A percentile compares a stretch with the other conserved stretches of the same genome.
phyloP scores from a whole-genome alignment of 2,113 vertebrate species.

The Scytalopus superciliaris region DNA sequence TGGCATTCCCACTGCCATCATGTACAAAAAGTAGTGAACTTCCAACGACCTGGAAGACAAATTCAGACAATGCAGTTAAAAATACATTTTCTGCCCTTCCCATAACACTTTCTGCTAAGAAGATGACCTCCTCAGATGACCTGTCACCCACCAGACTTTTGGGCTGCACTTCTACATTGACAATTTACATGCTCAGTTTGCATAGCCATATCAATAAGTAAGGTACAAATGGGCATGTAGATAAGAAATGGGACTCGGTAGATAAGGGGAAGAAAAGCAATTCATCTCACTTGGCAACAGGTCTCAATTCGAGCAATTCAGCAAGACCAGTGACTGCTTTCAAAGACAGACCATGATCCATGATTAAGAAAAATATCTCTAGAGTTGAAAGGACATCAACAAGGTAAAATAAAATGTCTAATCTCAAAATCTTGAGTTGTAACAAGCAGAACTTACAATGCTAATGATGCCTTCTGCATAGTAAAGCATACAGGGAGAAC shows the following conservation, averaged over 20 bases:
- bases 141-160: background rate
- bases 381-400: background rate
- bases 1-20: slow-evolving; percentile 84
- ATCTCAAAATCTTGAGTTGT: background rate
- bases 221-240: background rate
- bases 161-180: background rate
- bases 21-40: slow-evolving; percentile 98
- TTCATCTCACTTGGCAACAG: background rate
- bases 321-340: background rate
- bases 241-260: background rate
- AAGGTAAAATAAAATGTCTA: background rate
- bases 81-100: background rate
- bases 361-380: background rate
- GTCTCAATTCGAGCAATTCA: background rate
- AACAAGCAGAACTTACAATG: background rate
- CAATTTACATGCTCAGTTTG: background rate
- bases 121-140: background rate
- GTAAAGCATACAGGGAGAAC: background rate
- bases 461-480: background rate
- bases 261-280: background rate
- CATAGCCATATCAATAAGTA: background rate
- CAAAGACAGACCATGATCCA: background rate
- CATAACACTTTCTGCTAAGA: background rate
- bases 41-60: slow-evolving; percentile 86
- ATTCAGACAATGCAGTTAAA: background rate